Percentiles rank a stretch among this genome's conserved stretches.
phyloP scores from a whole-genome alignment of 2,113 vertebrate species.

The Misgurnus mizolepis region DNA sequence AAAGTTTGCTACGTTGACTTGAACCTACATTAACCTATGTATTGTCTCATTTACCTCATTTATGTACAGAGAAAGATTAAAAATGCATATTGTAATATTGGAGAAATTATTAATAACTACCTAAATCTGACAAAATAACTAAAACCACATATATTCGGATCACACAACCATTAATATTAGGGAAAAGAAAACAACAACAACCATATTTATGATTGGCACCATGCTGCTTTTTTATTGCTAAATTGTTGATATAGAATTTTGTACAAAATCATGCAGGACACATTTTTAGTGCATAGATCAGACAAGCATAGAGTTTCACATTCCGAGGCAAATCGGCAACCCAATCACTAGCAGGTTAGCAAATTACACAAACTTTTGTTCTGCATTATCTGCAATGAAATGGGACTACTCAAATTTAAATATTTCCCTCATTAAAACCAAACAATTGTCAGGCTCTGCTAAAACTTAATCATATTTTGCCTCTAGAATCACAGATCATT shows the following conservation, averaged over 20 bases:
- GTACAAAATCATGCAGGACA: conserved; percentile 74
- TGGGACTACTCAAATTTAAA: neutral
- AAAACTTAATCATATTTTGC: neutral
- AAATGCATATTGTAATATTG: neutral
- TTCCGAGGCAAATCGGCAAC: conserved; percentile 58
- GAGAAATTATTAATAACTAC: neutral
- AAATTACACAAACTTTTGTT: conserved; percentile 9
- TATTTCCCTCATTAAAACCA: neutral
- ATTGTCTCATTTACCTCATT: neutral
- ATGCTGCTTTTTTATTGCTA: conserved; percentile 84
- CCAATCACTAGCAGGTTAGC: conserved; percentile 41
- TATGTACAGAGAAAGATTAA: neutral
- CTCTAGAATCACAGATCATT: conserved; percentile 9
- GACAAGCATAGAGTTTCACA: conserved; percentile 65
- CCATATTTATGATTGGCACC: conserved; percentile 70
- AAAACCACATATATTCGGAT: neutral
- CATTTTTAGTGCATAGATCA: conserved; percentile 81
- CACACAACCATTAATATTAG: neutral
- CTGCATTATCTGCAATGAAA: neutral
- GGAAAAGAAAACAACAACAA: conserved; percentile 26
- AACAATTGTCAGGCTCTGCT: conserved; percentile 7
- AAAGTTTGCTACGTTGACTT: neutral
- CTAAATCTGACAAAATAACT: too few species aligned
- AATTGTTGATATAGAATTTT: conserved; percentile 67
- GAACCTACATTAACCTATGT: neutral